Percentiles rank a stretch among this genome's conserved stretches.
phyloP scores from a whole-genome alignment of 2,797 vertebrate species.

The Peromyscus eremicus region DNA sequence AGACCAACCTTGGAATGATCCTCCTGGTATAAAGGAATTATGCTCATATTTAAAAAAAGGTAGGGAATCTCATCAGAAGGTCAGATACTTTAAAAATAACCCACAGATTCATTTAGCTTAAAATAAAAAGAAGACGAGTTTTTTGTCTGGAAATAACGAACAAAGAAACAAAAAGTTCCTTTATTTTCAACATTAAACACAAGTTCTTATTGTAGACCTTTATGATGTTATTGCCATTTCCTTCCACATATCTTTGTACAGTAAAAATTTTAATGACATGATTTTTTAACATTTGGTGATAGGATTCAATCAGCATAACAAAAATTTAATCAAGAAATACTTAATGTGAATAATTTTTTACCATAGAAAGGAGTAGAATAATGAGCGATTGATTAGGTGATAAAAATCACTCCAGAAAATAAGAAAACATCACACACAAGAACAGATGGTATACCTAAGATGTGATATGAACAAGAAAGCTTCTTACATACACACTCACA shows the following conservation, averaged over 20 bases:
- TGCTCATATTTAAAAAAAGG: conserved; percentile 50
- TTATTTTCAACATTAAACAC: not conserved
- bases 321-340: conserved; percentile 11
- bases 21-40: conserved; percentile 31
- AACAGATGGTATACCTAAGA: not conserved
- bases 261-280: not conserved
- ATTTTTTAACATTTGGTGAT: not conserved
- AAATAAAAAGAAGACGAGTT: not conserved
- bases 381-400: conserved; percentile 9
- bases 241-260: not conserved
- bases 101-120: not conserved
- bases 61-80: conserved; percentile 10
- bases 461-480: not conserved
- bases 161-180: not conserved
- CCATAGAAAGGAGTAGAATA: not conserved
- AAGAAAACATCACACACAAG: not conserved
- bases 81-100: conserved; percentile 23
- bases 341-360: not conserved
- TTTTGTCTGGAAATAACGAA: not conserved
- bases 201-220: not conserved
- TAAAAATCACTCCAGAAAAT: not conserved
- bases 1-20: conserved; percentile 51
- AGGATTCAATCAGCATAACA: not conserved
- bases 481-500: not conserved
- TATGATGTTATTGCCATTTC: not conserved